These are phyloP conservation scores for Sarcoramphus papa DNA, from an alignment of 2,797 vertebrate species.

Conservation along the genomic window DNA sequence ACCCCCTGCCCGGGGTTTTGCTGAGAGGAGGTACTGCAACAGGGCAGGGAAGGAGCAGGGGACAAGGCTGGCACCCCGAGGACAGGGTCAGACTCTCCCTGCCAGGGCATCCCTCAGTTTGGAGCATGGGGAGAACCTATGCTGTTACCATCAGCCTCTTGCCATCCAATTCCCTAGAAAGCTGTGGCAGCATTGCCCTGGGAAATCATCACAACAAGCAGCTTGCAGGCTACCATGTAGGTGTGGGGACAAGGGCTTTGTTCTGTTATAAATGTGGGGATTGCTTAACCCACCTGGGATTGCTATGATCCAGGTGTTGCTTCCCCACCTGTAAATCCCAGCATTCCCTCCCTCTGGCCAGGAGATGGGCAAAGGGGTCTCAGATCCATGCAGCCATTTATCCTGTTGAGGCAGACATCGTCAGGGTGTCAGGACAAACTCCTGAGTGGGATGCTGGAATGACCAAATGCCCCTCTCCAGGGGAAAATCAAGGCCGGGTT, in stretches of 20 bases:
- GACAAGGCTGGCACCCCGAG: background rate
- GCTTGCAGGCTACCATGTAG: background rate
- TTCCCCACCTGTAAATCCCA: background rate
- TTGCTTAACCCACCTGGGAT: background rate
- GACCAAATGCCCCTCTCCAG: background rate
- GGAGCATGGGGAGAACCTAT: background rate
- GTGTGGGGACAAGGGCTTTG: background rate
- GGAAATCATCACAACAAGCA: background rate
- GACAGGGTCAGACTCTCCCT: background rate
- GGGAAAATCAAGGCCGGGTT: background rate
- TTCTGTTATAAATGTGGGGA: background rate
- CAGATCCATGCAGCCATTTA: background rate
- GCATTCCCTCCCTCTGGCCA: background rate
- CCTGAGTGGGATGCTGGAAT: background rate
- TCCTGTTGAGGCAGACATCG: rapidly evolving
- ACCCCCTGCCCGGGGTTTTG: background rate
- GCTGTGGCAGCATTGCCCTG: background rate
- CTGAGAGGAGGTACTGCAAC: background rate
- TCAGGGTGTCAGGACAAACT: background rate
- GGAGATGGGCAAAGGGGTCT: background rate
- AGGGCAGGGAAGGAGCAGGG: background rate
- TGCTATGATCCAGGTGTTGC: background rate
- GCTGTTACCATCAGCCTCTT: background rate
- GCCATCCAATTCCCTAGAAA: background rate
- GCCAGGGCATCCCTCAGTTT: background rate